Base-by-base conservation (phyloP, 2,797 vertebrate species). In the Poeciliopsis paucimaculata region DNA sequence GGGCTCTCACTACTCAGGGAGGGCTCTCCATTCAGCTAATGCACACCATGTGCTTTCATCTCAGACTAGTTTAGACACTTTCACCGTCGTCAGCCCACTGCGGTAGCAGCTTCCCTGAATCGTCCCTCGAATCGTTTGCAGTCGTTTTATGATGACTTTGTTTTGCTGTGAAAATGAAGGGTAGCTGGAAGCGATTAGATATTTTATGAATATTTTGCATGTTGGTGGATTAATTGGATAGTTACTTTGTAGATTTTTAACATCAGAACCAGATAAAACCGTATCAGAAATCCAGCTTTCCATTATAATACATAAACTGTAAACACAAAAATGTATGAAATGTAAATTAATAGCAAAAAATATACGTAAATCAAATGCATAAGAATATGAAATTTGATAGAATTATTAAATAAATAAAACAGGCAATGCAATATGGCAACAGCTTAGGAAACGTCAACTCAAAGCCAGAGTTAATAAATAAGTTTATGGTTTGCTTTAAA, bases 1-100 rank as follows among this genome's bases (percentile, higher is more conserved):
- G 97, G 97, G 93, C 94, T 95, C 92, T 96, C 94, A 93, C 94
- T 95, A 96, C 95, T 84, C 94, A 83, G 84, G 94, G 92, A 94
- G 87, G 91, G 77, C 84, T 77, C 75, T 80, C 7, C 34, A 43
- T 75, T 53, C 60, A 62, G 60, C 60, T 62, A 16, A 62, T 18
- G 31, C 28, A 18, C 57, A 62, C 28, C 49, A 39, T 64, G 53
- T 51, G 10, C 60, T 73, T 55, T 31, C 1, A 20, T 43, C 31
- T 6, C 12, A 7, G n/a, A 53, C 47, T 18, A 53, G 34, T 76
- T n/a, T 60, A 31, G n/a, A 64, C 70, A 23, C 7, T 1, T 45
- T 1, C 10, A 62, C 3, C 43, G 1, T 39, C 26, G 45, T 39
- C 26, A 20, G 9, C n/a, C 39, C 55, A 23, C 8, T 45, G 7